These are phyloP conservation scores for Odobenus rosmarus DNA, from an alignment of 2,113 vertebrate species.

Conservation along the genomic window DNA sequence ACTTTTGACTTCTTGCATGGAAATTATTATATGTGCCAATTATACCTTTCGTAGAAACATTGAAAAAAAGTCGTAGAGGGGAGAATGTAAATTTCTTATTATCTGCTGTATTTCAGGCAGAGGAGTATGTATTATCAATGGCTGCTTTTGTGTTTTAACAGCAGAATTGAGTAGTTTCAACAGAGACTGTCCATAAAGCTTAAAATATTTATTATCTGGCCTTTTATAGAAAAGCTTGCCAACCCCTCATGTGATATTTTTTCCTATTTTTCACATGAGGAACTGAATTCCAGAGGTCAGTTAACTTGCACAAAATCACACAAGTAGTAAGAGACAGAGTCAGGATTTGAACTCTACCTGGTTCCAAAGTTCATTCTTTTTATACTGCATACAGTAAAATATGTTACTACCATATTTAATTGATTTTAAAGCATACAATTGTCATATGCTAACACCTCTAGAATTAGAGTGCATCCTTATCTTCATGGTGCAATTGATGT, in stretches of 20 bases:
- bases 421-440: background rate
- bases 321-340: background rate
- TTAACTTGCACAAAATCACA: background rate
- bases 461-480: constrained; percentile 1
- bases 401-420: background rate
- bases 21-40: background rate
- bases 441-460: background rate
- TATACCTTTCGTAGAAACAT: background rate
- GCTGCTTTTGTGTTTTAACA: background rate
- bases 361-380: constrained; percentile 3
- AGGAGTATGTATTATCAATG: background rate
- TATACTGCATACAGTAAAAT: background rate
- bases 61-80: background rate
- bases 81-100: background rate
- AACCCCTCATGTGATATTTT: background rate
- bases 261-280: background rate
- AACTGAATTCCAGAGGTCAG: background rate
- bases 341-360: background rate
- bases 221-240: constrained; percentile 2
- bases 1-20: background rate
- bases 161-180: background rate
- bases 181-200: background rate
- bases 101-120: background rate
- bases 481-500: background rate
- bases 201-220: background rate